Percentiles rank a stretch among this genome's conserved stretches.
These are phyloP conservation scores for Sthenelais limicola DNA, from an alignment of 2,888 invertebrate species.

Conservation along the genomic window DNA sequence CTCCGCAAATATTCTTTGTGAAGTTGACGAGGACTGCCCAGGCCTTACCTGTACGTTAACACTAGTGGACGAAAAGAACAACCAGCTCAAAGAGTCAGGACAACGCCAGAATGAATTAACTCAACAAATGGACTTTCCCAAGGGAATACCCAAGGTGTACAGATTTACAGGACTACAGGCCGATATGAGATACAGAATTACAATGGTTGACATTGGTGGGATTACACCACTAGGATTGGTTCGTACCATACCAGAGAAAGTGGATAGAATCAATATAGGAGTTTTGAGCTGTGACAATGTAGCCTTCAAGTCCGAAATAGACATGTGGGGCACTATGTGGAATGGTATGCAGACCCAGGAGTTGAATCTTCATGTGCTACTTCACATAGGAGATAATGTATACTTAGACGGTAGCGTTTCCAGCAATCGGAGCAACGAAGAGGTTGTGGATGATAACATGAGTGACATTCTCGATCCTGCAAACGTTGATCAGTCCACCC, in stretches of 20 bases:
- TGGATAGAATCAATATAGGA: slow-evolving; percentile 14
- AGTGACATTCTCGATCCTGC: slow-evolving; percentile 9
- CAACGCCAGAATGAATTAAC: neutral
- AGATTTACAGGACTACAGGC: neutral
- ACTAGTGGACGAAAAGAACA: too few relatives aligned
- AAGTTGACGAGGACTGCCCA: slow-evolving; percentile 9
- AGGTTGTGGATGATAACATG: neutral
- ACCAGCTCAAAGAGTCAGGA: slow-evolving; percentile 5
- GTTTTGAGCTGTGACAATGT: slow-evolving; percentile 27
- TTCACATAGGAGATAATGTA: slow-evolving; percentile 38
- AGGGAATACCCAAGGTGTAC: neutral
- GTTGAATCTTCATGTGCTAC: slow-evolving; percentile 9
- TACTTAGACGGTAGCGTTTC: slow-evolving; percentile 33
- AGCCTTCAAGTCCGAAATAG: neutral
- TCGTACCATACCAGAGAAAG: neutral
- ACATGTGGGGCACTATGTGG: slow-evolving; percentile 31
- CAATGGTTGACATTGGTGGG: neutral
- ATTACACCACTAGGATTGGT: neutral
- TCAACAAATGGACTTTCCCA: neutral
- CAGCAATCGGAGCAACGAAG: slow-evolving; percentile 6
- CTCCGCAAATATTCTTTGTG: neutral
- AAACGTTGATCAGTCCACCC: slow-evolving; percentile 4
- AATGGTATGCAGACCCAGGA: neutral
- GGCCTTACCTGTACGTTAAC: neutral
- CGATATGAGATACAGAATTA: neutral